Evolutionary conservation across 2,888 invertebrate genomes (phyloP).

Genomic region (Plebejus anna): DNA sequence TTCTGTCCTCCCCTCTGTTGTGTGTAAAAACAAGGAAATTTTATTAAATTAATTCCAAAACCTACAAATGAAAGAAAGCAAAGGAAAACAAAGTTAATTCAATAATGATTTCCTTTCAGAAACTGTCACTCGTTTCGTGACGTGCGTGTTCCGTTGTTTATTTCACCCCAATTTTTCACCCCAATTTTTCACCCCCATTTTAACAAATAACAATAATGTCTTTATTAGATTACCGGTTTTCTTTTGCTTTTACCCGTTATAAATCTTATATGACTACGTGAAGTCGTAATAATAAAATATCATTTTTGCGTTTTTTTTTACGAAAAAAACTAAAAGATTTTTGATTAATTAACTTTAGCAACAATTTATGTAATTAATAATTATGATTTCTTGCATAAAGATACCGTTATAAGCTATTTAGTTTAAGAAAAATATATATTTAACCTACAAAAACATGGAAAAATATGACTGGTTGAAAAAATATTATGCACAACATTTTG

Average conservation of each 20-base stretch:
- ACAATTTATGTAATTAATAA: too few relatives aligned
- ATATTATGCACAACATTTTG: background rate
- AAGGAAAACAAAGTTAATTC: background rate
- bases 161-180: slow-evolving; percentile 2
- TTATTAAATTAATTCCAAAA: background rate
- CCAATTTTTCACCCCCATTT: background rate
- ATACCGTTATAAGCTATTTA: too few relatives aligned
- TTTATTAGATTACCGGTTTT: background rate
- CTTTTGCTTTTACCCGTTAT: background rate
- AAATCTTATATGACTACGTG: background rate
- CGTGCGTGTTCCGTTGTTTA: slow-evolving; percentile 6
- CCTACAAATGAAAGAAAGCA: background rate
- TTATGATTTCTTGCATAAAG: too few relatives aligned
- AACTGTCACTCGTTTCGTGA: background rate
- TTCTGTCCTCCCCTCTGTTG: background rate
- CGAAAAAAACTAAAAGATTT: too few relatives aligned
- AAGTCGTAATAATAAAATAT: background rate
- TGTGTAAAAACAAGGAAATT: background rate
- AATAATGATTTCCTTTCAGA: slow-evolving; percentile 3
- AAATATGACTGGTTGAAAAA: background rate
- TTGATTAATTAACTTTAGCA: too few relatives aligned
- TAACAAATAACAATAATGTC: slow-evolving; percentile 4
- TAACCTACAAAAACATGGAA: too few relatives aligned
- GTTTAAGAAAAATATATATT: too few relatives aligned
- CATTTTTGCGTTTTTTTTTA: too few relatives aligned